Conservation (phyloP, 2,888 invertebrate genomes). For the Scelioninae gen. 2 region DNA sequence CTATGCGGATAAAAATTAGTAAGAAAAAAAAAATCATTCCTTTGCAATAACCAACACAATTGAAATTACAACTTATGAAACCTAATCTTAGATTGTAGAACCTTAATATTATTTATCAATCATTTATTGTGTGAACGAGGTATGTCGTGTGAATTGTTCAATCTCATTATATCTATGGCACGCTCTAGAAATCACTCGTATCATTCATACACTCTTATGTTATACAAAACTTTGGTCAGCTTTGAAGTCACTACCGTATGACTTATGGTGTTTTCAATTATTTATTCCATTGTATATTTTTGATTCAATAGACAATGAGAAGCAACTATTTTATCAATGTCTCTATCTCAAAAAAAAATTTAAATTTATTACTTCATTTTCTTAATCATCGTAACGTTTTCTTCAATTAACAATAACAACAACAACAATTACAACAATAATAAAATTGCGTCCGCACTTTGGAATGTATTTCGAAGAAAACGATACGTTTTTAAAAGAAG, state of each 20-base stretch:
- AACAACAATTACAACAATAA: constrained; percentile 50
- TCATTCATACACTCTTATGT: constrained; percentile 25
- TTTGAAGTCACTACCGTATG: constrained; percentile 25
- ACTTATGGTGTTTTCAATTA: constrained; percentile 24
- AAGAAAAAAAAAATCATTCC: constrained; percentile 13
- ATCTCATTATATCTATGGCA: constrained; percentile 47
- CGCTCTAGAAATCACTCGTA: constrained; percentile 32
- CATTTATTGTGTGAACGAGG: constrained; percentile 57
- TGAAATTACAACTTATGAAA: constrained; percentile 52
- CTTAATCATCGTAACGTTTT: constrained; percentile 42
- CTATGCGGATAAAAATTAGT: no score
- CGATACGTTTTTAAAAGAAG: constrained; percentile 31
- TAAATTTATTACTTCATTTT: no score
- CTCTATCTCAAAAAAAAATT: no score
- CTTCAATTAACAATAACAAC: constrained; percentile 38
- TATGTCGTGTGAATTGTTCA: constrained; percentile 52
- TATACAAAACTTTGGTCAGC: constrained; percentile 53
- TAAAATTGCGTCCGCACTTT: constrained; percentile 38
- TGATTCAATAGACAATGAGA: neutral
- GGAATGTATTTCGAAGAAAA: constrained; percentile 55
- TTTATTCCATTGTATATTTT: constrained; percentile 37
- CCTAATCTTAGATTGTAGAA: constrained; percentile 36
- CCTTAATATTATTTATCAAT: constrained; percentile 15
- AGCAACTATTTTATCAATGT: no score
- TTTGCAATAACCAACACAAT: constrained; percentile 47